Evolutionary conservation across 2,888 invertebrate genomes (phyloP), one percentile per base, ranked within the genome.

Genomic region (Agriopis leucophaearia): DNA sequence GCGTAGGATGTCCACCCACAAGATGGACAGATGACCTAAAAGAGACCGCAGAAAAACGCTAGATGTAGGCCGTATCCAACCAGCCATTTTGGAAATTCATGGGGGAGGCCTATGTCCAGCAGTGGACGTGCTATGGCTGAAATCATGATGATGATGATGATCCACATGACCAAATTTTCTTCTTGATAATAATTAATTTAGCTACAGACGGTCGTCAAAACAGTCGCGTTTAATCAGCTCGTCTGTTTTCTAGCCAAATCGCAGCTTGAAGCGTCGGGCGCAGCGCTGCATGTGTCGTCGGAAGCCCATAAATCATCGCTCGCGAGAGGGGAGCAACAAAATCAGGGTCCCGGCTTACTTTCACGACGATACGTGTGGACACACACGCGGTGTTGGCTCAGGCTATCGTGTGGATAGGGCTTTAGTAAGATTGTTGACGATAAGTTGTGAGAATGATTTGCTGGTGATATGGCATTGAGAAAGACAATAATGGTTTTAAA

Each of bases 261-360:
- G 88, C 90, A 87, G 88, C 87, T 89, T 86, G 85, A 77, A 86
- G 83, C 88, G 85, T 80, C 82, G 84, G 82, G 86, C 89, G 88
- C 90, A 88, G 84, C 90, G 90, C 90, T 92, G 93, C 92, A 92
- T 91, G 92, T 93, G 93, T 92, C 92, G 90, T 88, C 85, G 84
- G 86, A 83, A 81, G 82, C 78, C 75, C 83, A 88, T 92, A 92
- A 92, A 92, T 93, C 93, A 93, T 91, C 83, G 79, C 81, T 68
- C 76, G 82, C 78, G 76, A 75, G 79, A 84, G 84, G 84, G 78
- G 81, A 78, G 82, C 79, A 85, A 64, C 86, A 81, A 82, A 87
- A 88, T 85, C 88, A 86, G 88, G 87, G 84, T 74, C 85, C 84
- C 85, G 82, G 86, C 86, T 88, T 89, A 89, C 91, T 89, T 90